Evolutionary conservation across 2,113 vertebrate species (phyloP).

Genomic region (Manacus vitellinus): DNA sequence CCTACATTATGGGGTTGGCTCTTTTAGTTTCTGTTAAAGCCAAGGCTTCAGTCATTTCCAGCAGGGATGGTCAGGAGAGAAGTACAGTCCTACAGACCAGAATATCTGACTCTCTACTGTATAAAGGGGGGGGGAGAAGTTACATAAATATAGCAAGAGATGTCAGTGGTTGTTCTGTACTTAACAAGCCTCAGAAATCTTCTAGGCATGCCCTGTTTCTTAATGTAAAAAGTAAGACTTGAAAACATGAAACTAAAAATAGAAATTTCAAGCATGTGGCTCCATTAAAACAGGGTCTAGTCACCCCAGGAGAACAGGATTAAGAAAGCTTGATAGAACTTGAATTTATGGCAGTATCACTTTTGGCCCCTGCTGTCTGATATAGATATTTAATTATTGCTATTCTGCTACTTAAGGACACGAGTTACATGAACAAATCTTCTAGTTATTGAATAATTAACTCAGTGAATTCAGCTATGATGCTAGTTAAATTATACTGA

Average conservation of each 20-base stretch:
- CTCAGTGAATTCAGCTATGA: background rate
- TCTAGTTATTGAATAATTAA: background rate
- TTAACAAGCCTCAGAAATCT: background rate
- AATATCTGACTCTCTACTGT: background rate
- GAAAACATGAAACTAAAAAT: background rate
- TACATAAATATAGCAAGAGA: background rate
- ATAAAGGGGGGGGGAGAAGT: background rate
- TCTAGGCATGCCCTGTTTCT: background rate
- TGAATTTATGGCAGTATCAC: background rate
- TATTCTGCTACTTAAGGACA: background rate
- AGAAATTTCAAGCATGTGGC: background rate
- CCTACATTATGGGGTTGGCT: background rate
- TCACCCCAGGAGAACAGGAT: background rate
- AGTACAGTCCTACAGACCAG: background rate
- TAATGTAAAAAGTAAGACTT: background rate
- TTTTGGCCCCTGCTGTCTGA: background rate
- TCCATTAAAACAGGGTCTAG: background rate
- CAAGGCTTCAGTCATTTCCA: background rate
- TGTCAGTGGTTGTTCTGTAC: background rate
- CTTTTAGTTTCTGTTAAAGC: background rate
- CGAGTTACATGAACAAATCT: background rate
- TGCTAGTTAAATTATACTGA: background rate
- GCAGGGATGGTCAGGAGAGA: background rate
- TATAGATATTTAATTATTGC: background rate
- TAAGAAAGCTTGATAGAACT: slow-evolving; percentile 1